phyloP scores from a whole-genome alignment of 2,888 invertebrate species.

The Ecliptopera silaceata region DNA sequence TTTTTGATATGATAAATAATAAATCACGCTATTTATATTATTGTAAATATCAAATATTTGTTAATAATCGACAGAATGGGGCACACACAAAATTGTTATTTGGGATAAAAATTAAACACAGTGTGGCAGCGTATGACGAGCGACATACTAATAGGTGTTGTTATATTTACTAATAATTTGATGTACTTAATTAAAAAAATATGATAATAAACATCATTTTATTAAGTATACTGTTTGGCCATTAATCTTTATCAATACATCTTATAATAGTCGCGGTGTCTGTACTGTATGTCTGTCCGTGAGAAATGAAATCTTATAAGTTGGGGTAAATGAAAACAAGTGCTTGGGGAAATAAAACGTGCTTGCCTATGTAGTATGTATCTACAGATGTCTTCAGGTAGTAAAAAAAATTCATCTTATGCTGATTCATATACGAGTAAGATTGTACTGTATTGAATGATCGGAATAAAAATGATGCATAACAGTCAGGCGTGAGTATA shows the following conservation, averaged over 20 bases:
- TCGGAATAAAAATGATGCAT: too few species aligned
- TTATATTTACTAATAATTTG: slow-evolving; percentile 26
- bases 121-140: slow-evolving; percentile 81
- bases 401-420: not conserved
- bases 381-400: not conserved
- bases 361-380: not conserved
- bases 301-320: not conserved
- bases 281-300: not conserved
- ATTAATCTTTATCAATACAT: not conserved
- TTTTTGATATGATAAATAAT: slow-evolving; percentile 40
- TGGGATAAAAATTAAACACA: slow-evolving; percentile 63
- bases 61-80: slow-evolving; percentile 38
- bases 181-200: slow-evolving; percentile 4
- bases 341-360: not conserved
- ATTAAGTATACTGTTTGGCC: not conserved
- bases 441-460: too few species aligned
- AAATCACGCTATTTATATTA: slow-evolving; percentile 18
- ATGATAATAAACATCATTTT: not conserved
- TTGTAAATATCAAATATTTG: slow-evolving; percentile 35
- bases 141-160: slow-evolving; percentile 53
- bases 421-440: too few species aligned
- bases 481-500: too few species aligned
- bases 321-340: not conserved
- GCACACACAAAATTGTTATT: slow-evolving; percentile 62
- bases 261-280: not conserved